Base-by-base conservation (phyloP, 1,140 invertebrate genomes). In the Chrysomallon squamiferum region DNA sequence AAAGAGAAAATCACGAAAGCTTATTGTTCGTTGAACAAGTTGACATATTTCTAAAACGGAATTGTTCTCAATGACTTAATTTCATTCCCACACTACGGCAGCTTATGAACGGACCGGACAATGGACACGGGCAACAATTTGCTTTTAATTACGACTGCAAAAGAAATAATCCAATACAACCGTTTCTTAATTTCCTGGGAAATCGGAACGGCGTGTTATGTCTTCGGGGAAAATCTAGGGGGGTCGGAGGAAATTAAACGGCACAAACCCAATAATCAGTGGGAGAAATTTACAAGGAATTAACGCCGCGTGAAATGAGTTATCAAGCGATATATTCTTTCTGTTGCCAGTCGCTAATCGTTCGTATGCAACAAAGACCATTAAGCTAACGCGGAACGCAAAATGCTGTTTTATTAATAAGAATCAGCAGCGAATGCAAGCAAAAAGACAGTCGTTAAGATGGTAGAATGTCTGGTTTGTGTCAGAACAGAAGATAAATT, bases 171-270 rank as follows among this genome's bases (percentile, higher is more conserved):
- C 68, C 69, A 72, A 72, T 75, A 73, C 47, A 32, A 52, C 63
- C 64, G 63, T 68, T 64, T 60, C 73, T 75, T 75, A 69, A 75
- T 75, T 75, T 75, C 73, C 73, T 72, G 68, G 62, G 45, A 56
- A 54, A 72, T 56, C 65, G 66, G 66, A 72, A 70, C 63, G 35
- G 32, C 59, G 68, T 54, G 59, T 62, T 52, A 49, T 45, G 61
- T 61, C 65, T 54, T 61, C 50, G 58, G 56, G 63, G 56, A 62
- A 59, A 67, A 69, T 68, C 67, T 62, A 65, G 56, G 65, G 32
- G 29, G 30, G 59, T 18, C 33, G 33, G 59, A 72, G 73, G 73
- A 75, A 75, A 75, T 75, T 70, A 72, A 75, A 72, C 59, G 66
- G 65, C 66, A 63, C 66, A 59, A 65, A 62, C n/a, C 38, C 62